phyloP scores from a whole-genome alignment of 2,797 vertebrate species.

The Nasua narica region DNA sequence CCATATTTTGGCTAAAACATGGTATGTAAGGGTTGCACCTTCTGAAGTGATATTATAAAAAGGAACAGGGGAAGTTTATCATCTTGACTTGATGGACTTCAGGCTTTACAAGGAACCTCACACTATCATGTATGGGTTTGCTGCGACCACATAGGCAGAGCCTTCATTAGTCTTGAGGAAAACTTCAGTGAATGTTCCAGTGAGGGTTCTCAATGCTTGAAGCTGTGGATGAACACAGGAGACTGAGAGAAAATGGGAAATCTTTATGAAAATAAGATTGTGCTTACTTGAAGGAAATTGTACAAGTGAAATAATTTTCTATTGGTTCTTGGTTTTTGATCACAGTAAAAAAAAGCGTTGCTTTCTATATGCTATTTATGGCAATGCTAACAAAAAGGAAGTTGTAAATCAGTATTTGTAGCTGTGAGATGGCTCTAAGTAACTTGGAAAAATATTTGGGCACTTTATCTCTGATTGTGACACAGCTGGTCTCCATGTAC shows the following conservation, averaged over 20 bases:
- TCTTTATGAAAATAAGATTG: not conserved
- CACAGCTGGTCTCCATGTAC: not conserved
- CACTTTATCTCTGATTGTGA: not conserved
- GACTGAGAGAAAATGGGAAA: not conserved
- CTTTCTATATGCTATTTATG: conserved; percentile 44
- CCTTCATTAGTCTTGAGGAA: not conserved
- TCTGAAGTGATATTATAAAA: not conserved
- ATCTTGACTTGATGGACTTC: not conserved
- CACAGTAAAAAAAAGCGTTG: not conserved
- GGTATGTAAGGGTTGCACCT: not conserved
- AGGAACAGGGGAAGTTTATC: not conserved
- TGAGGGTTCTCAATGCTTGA: not conserved
- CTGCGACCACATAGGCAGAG: not conserved
- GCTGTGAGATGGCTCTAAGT: not conserved
- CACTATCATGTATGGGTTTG: not conserved
- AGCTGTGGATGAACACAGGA: not conserved
- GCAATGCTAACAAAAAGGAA: not conserved
- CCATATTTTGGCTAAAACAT: conserved; percentile 18
- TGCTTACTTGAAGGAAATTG: conserved; percentile 8
- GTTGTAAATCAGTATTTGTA: conserved; percentile 1
- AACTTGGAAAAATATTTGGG: conserved; percentile 26
- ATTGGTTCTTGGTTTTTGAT: not conserved
- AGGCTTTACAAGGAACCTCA: conserved; percentile 2
- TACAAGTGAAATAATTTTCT: not conserved
- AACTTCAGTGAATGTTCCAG: not conserved